Percentiles rank a stretch among this genome's conserved stretches.
Conservation (phyloP, 2,113 vertebrate genomes). For the Caranx melampygus region DNA sequence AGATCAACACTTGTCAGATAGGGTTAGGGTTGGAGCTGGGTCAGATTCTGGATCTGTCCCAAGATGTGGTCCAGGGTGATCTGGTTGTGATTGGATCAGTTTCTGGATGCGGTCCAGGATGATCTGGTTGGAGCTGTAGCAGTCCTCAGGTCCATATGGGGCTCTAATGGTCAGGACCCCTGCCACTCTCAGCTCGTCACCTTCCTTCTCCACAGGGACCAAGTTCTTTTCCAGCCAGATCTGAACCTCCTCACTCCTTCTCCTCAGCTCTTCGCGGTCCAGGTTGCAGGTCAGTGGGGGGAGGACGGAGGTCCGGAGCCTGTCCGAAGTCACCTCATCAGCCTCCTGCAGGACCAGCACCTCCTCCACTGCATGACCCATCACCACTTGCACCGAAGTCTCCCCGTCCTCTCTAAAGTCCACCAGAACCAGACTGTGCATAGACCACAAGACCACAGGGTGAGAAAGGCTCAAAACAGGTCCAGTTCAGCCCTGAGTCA, state of each 20-base stretch:
- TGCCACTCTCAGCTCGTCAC: conserved; percentile 84
- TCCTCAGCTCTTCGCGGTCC: conserved; percentile 80
- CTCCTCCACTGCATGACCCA: conserved; percentile 89
- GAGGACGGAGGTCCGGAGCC: conserved; percentile 76
- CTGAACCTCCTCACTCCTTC: conserved; percentile 78
- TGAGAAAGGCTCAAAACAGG: background rate
- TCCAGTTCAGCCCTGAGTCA: background rate
- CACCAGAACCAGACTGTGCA: conserved; percentile 90
- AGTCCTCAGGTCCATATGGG: conserved; percentile 90
- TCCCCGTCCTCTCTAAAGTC: conserved; percentile 78
- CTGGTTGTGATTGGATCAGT: conserved; percentile 75
- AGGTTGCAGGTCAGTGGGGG: conserved; percentile 65
- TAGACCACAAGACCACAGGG: background rate
- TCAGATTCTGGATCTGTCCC: conserved; percentile 4
- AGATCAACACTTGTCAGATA: too few relatives aligned
- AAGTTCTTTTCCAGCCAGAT: conserved; percentile 91
- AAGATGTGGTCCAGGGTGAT: background rate
- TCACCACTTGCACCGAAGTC: conserved; percentile 80
- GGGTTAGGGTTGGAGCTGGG: too few relatives aligned
- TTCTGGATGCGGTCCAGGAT: conserved; percentile 91
- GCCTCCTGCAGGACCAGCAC: conserved; percentile 84
- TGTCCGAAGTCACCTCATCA: conserved; percentile 67
- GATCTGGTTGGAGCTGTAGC: conserved; percentile 92
- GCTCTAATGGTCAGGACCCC: conserved; percentile 88
- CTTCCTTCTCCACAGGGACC: conserved; percentile 84